Conservation (phyloP, 2,797 vertebrate genomes). For the Sebastes dallii region DNA sequence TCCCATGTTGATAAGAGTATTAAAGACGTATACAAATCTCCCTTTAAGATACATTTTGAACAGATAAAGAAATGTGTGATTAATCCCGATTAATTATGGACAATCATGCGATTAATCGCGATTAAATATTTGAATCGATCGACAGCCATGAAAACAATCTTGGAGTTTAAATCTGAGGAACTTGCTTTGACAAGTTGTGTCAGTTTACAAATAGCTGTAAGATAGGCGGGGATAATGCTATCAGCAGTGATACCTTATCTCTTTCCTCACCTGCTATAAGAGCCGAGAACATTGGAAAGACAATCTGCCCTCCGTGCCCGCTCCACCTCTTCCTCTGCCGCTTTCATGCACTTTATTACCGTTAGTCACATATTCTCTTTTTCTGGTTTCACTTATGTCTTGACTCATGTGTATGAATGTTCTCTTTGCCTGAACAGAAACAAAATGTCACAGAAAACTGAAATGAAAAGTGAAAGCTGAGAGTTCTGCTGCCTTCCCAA, state of each 20-base stretch:
- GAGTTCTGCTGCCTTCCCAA: slow-evolving; percentile 31
- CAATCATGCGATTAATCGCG: no score
- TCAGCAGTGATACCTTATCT: slow-evolving; percentile 41
- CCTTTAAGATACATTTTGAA: no score
- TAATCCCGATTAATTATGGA: not conserved
- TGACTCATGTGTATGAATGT: not conserved
- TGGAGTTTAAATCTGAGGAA: slow-evolving; percentile 1
- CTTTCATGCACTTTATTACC: slow-evolving; percentile 39
- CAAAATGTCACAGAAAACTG: slow-evolving; percentile 28
- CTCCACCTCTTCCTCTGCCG: slow-evolving; percentile 12
- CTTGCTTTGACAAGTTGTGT: slow-evolving; percentile 8
- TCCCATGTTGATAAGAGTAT: no score
- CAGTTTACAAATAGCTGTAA: slow-evolving; percentile 16
- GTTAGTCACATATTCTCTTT: slow-evolving; percentile 32
- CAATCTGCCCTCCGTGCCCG: not conserved
- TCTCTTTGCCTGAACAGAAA: slow-evolving; percentile 16
- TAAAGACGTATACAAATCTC: no score
- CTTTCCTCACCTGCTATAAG: slow-evolving; percentile 29
- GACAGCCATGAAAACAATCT: not conserved
- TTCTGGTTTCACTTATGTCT: slow-evolving; percentile 3
- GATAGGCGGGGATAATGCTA: slow-evolving; percentile 13
- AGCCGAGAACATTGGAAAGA: slow-evolving; percentile 34
- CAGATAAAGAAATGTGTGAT: not conserved
- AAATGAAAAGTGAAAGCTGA: slow-evolving; percentile 37
- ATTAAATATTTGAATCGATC: not conserved